Percentiles rank a stretch among this genome's conserved stretches.
These are phyloP conservation scores for Apeira syringaria DNA, from an alignment of 2,888 invertebrate species.

Conservation along the genomic window DNA sequence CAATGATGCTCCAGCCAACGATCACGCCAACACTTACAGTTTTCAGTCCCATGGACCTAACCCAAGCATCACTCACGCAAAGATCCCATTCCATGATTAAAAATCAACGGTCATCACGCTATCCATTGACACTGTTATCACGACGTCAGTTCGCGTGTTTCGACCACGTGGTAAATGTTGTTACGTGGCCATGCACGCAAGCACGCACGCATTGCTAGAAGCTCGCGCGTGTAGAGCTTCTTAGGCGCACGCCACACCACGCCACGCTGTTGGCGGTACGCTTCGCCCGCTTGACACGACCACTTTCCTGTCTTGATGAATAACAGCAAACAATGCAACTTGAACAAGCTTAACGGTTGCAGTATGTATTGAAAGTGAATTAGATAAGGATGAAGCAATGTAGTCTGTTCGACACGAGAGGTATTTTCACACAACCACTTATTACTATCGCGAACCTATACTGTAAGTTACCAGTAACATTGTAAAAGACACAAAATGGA, in stretches of 20 bases:
- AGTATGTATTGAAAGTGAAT: no score
- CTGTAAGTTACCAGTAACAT: no score
- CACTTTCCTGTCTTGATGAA: no score
- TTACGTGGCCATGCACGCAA: slow-evolving; percentile 50
- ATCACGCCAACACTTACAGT: background rate
- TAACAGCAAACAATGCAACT: no score
- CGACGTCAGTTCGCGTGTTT: slow-evolving; percentile 64
- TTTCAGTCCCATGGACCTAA: slow-evolving; percentile 37
- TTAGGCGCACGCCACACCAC: slow-evolving; percentile 32
- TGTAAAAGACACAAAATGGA: no score
- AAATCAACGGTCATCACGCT: slow-evolving; percentile 69
- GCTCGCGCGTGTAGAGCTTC: slow-evolving; percentile 27
- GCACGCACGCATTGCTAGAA: slow-evolving; percentile 28
- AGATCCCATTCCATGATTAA: slow-evolving; percentile 67
- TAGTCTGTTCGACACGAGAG: no score
- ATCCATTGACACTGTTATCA: slow-evolving; percentile 76
- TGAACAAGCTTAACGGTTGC: no score
- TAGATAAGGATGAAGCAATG: no score
- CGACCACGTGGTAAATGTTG: slow-evolving; percentile 56
- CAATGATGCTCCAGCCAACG: no score
- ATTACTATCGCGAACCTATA: no score
- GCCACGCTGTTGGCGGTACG: background rate
- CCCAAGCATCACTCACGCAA: slow-evolving; percentile 56
- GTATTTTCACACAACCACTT: no score
- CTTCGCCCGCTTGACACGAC: no score